Evolutionary conservation across 2,113 vertebrate genomes (phyloP).

Genomic region (Vulpes ferrilata): DNA sequence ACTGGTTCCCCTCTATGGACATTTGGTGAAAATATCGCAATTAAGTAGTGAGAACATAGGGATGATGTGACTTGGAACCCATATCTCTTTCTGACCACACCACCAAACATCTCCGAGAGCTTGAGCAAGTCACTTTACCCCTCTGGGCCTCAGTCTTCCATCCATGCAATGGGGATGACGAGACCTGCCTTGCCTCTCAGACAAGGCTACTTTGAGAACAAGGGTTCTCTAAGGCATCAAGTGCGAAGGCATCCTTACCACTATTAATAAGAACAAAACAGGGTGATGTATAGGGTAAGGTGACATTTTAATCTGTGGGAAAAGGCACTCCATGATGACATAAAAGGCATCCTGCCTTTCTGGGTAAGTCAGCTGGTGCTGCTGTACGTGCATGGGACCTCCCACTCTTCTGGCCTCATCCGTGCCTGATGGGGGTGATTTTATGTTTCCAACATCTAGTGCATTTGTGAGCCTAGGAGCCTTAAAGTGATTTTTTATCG

Average conservation of each 20-base stretch:
- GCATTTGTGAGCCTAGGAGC: not conserved
- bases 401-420: not conserved
- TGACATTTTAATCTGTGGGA: not conserved
- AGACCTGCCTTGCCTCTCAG: not conserved
- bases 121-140: fast-evolving
- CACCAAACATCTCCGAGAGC: not conserved
- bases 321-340: fast-evolving
- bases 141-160: not conserved
- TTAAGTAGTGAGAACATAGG: not conserved
- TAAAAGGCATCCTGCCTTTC: not conserved
- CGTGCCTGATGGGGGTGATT: not conserved
- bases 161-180: not conserved
- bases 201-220: not conserved
- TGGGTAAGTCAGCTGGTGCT: fast-evolving
- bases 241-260: not conserved
- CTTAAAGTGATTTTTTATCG: conserved; percentile 34
- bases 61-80: fast-evolving
- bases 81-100: fast-evolving
- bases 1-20: too few species aligned
- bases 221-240: not conserved
- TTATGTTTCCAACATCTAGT: not conserved
- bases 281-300: not conserved
- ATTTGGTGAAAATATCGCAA: not conserved
- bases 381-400: not conserved
- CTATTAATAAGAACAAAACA: not conserved